Conservation (phyloP, 1,140 invertebrate species). For the Phymastichus coffea region DNA sequence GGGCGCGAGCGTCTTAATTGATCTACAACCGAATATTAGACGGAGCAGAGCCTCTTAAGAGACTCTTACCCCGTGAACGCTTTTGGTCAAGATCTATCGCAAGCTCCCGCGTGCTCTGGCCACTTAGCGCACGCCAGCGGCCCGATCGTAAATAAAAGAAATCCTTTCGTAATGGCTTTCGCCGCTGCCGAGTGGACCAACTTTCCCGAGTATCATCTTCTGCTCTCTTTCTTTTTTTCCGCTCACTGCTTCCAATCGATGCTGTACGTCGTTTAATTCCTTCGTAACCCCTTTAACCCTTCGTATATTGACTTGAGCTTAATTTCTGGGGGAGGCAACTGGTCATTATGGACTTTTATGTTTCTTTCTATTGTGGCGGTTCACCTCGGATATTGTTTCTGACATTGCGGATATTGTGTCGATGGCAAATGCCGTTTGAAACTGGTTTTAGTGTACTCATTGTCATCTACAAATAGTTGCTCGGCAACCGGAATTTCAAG, state of each 20-base stretch:
- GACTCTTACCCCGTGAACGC: constrained; percentile 33
- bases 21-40: constrained; percentile 53
- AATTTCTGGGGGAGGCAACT: too few relatives aligned
- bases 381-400: too few relatives aligned
- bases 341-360: too few relatives aligned
- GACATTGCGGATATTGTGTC: too few relatives aligned
- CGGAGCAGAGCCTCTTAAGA: constrained; percentile 33
- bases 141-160: constrained; percentile 55
- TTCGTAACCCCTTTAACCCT: constrained; percentile 49
- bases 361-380: too few relatives aligned
- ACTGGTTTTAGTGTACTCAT: too few relatives aligned
- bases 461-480: too few relatives aligned
- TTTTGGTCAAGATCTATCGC: constrained; percentile 47
- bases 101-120: constrained; percentile 43
- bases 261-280: constrained; percentile 42
- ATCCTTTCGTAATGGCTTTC: constrained; percentile 54
- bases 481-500: too few relatives aligned
- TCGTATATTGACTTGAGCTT: constrained; percentile 43
- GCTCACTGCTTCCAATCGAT: constrained; percentile 33
- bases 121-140: constrained; percentile 35
- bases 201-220: constrained; percentile 14
- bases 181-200: constrained; percentile 32
- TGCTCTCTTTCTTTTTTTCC: constrained; percentile 30
- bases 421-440: too few relatives aligned
- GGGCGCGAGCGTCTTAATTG: constrained; percentile 45